Base-by-base conservation (phyloP, 2,113 vertebrate genomes). In the Bufo bufo region DNA sequence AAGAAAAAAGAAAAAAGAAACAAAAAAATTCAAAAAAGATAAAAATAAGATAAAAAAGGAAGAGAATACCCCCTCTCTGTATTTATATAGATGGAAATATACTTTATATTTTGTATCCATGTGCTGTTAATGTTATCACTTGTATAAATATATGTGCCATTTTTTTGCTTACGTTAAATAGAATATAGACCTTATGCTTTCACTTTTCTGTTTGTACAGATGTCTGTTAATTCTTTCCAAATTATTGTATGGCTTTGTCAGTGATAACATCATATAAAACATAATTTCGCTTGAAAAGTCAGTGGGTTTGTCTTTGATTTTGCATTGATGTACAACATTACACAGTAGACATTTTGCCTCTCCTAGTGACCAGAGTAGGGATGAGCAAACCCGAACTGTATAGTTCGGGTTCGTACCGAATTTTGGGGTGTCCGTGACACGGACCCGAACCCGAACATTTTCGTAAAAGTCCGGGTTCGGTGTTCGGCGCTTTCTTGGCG, bases 241-340 rank as follows among this genome's bases (percentile, higher is more conserved):
- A 95, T 95, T 94, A 95, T 95, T 96, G 97, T 98, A 98, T 97
- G 97, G 96, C 97, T 97, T 97, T 96, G 95, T 95, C 96, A 95
- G 96, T 95, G 96, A 95, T 94, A 96, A 92, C 92, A 96, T 91
- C 89, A 92, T 92, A 90, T 93, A 91, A 91, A 93, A 93, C 88
- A 91, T 93, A 94, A 93, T 93, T 92, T 95, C 95, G 93, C 93
- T 95, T 95, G 94, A 89, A 91, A 90, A 87, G 63, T n/a, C 82
- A 82, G 69, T 63, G n/a, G 71, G 50, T 82, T 58, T 63, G 8
- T 23, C 59, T 75, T 77, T 56, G 4, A 69, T 69, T n/a, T 69
- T 33, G 6, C 14, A 74, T 12, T 74, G 1, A 74, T 72, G 3
- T 16, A 45, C 4, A 0, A 12, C 10, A 12, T 69, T 11, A 11